These are phyloP conservation scores for Triplophysa tibetana DNA, from an alignment of 2,113 vertebrate genomes.

Conservation along the genomic window DNA sequence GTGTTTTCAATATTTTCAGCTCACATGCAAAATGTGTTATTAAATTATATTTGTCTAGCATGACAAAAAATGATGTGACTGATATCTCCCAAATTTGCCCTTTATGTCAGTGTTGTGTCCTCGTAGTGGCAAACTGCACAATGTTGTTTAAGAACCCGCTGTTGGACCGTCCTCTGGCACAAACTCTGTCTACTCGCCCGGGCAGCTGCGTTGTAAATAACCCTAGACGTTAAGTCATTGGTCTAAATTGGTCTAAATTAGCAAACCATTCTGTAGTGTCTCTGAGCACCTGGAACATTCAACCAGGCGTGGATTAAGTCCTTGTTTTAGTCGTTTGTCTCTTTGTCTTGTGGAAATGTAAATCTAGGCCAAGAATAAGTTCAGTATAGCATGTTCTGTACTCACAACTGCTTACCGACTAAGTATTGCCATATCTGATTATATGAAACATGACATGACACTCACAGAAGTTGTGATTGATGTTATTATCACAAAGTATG, in stretches of 20 bases:
- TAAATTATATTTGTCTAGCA: no score
- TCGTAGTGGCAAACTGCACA: not conserved
- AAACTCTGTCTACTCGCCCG: not conserved
- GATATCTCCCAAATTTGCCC: no score
- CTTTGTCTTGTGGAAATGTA: slow-evolving; percentile 28
- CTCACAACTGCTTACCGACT: not conserved
- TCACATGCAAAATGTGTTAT: not conserved
- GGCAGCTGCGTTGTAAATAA: slow-evolving; percentile 15
- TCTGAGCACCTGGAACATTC: slow-evolving; percentile 22
- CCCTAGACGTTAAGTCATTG: slow-evolving; percentile 1
- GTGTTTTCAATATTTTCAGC: not conserved
- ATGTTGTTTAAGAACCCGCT: not conserved
- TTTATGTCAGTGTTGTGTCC: not conserved
- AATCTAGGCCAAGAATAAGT: not conserved
- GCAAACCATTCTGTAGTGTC: not conserved
- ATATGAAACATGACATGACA: not conserved
- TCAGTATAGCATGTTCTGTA: not conserved
- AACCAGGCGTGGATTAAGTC: not conserved
- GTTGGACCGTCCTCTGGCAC: not conserved
- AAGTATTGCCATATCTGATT: not conserved
- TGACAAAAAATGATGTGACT: no score
- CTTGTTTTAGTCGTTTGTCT: not conserved
- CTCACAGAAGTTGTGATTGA: no score
- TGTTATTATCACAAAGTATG: no score
- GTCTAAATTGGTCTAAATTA: slow-evolving; percentile 18